A percentile compares a stretch with the other conserved stretches of the same genome.
These are phyloP conservation scores for Lycorma delicatula DNA, from an alignment of 1,140 invertebrate species.

Conservation along the genomic window DNA sequence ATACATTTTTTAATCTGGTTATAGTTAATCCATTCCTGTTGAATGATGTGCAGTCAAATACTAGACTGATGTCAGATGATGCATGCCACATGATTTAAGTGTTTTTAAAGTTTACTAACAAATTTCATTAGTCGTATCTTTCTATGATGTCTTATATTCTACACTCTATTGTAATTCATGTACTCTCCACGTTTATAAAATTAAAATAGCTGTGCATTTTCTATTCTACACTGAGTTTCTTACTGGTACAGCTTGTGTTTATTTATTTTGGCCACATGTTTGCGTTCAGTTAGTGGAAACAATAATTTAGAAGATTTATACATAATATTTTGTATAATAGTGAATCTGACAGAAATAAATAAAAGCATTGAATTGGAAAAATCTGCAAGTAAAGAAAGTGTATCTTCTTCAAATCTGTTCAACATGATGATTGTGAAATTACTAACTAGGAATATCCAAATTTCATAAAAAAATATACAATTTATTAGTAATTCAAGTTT, in stretches of 20 bases:
- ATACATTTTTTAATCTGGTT: too few relatives aligned
- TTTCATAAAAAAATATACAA: background rate
- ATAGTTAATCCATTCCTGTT: background rate
- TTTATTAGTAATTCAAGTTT: background rate
- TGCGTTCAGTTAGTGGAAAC: background rate
- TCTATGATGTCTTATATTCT: background rate
- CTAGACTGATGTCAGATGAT: background rate
- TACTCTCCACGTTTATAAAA: background rate
- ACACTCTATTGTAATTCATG: background rate
- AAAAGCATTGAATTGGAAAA: background rate
- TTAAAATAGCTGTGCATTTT: background rate
- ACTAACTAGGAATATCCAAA: background rate
- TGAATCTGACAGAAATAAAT: background rate
- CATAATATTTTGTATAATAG: background rate
- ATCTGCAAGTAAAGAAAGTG: background rate
- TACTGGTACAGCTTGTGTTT: too few relatives aligned
- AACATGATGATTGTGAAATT: background rate
- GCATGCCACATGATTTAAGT: too few relatives aligned
- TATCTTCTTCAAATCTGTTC: background rate
- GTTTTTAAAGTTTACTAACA: background rate
- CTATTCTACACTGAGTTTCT: too few relatives aligned
- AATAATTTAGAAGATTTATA: too few relatives aligned
- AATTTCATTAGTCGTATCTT: background rate
- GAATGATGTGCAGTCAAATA: background rate
- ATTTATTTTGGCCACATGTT: background rate